phyloP scores from a whole-genome alignment of 64 coral and sea anemone genomes.

The Montipora sp. region DNA sequence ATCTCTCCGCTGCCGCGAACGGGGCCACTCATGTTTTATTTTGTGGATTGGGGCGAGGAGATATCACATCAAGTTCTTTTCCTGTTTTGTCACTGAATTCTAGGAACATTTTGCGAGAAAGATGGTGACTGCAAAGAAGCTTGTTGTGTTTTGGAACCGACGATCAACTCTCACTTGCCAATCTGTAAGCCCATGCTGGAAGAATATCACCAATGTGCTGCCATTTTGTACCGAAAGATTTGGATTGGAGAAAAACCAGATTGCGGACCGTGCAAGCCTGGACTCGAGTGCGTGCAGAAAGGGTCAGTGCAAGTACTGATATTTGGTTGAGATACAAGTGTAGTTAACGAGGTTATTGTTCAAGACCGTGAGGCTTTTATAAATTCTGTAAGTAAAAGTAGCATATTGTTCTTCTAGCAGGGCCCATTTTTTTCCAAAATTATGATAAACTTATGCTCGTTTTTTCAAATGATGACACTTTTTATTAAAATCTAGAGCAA shows the following conservation, averaged over 20 bases:
- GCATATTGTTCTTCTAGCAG: too few species aligned
- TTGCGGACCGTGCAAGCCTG: constrained; percentile 84
- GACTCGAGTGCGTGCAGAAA: constrained; percentile 85
- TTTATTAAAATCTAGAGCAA: too few species aligned
- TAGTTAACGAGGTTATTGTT: too few species aligned
- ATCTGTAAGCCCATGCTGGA: constrained; percentile 82
- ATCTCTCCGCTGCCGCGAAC: too few species aligned
- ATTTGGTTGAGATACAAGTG: too few species aligned
- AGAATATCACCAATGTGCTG: constrained; percentile 83
- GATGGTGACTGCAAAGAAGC: constrained; percentile 77
- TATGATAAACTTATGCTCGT: too few species aligned
- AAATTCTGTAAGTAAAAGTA: too few species aligned
- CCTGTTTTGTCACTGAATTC: background rate
- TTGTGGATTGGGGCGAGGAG: too few species aligned
- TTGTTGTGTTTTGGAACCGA: constrained; percentile 88
- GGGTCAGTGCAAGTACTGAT: constrained; percentile 41
- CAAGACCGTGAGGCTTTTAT: too few species aligned
- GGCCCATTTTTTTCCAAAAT: too few species aligned
- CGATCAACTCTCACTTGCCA: constrained; percentile 69
- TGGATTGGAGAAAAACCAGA: constrained; percentile 92
- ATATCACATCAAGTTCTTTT: background rate
- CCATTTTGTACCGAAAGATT: constrained; percentile 80
- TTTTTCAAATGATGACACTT: too few species aligned
- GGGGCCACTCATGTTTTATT: too few species aligned
- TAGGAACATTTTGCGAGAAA: constrained; percentile 90